Conservation (phyloP, 2,797 vertebrate species). For the Pseudochaenichthys georgianus region DNA sequence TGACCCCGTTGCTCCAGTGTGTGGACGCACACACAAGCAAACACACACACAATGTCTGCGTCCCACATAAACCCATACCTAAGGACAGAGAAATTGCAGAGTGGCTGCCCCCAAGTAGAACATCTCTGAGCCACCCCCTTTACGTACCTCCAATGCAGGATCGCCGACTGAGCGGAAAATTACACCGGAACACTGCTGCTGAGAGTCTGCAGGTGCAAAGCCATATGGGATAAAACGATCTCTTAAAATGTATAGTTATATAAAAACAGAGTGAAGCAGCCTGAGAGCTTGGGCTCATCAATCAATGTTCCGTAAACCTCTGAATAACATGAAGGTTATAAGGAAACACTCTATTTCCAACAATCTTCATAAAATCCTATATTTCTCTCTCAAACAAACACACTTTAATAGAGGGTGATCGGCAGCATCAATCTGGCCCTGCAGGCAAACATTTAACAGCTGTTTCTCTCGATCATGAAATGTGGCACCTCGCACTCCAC, state of each 20-base stretch:
- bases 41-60: constrained; percentile 25
- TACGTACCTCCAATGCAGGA: constrained; percentile 54
- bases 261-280: not conserved
- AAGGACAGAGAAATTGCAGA: constrained; percentile 52
- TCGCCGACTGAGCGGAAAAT: constrained; percentile 90
- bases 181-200: constrained; percentile 78
- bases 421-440: constrained; percentile 24
- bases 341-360: constrained; percentile 21
- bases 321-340: constrained; percentile 13
- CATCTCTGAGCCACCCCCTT: constrained; percentile 36
- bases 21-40: constrained; percentile 39
- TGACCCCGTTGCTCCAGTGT: constrained; percentile 89
- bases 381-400: constrained; percentile 18
- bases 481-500: constrained; percentile 36
- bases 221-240: constrained; percentile 15
- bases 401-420: constrained; percentile 11
- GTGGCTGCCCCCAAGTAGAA: constrained; percentile 44
- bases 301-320: constrained; percentile 20
- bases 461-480: constrained; percentile 39
- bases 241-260: constrained; percentile 3
- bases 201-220: constrained; percentile 34
- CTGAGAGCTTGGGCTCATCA: constrained; percentile 1
- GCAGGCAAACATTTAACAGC: constrained; percentile 36
- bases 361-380: constrained; percentile 23
- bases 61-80: constrained; percentile 33